Evolutionary conservation across 1,140 invertebrate species (phyloP), one percentile per base, ranked within the genome.

Genomic region (Paralvinella palmiformis): DNA sequence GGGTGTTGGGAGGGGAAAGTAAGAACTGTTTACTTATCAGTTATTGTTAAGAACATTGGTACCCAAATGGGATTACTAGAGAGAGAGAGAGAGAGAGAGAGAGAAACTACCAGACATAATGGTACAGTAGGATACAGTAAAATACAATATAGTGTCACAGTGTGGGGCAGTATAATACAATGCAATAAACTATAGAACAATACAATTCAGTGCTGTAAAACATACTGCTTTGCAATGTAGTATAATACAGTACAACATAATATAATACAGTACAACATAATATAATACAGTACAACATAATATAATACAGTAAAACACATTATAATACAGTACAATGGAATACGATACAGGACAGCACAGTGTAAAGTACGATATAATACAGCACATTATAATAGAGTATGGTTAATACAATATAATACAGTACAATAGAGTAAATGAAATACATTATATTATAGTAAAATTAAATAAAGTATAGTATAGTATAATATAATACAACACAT

Each of bases 161-260:
- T n/a, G n/a, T n/a, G n/a, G n/a, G n/a, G n/a, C n/a, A n/a, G 45
- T 48, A 17, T 48, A 48, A 48, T 48, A 48, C 17, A 48, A 36
- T 20, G 27, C 32, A 59, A 37, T 13, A 37, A 29, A 59, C n/a
- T 29, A n/a, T 35, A 59, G 27, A 22, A 2, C 3, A 59, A 37
- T 20, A 2, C 57, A 59, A 37, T 29, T 1, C 57, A 59, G 27
- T 29, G 27, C 57, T 35, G 36, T 1, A 37, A 29, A 36, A 37
- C 22, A 20, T 17, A 59, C 22, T 29, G 27, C 57, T 35, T 20
- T 29, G 27, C 57, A 33, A 1, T 1, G 27, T 35, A 59, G 27
- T 29, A 2, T 22, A 59, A 36, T 20, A 36, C 32, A 59, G 27
- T 13, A 37, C 57, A 59, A 37, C 22, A n/a, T 35, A 59, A 37